Base-by-base conservation (phyloP, 2,888 invertebrate species). In the Perizoma flavofasciatum region DNA sequence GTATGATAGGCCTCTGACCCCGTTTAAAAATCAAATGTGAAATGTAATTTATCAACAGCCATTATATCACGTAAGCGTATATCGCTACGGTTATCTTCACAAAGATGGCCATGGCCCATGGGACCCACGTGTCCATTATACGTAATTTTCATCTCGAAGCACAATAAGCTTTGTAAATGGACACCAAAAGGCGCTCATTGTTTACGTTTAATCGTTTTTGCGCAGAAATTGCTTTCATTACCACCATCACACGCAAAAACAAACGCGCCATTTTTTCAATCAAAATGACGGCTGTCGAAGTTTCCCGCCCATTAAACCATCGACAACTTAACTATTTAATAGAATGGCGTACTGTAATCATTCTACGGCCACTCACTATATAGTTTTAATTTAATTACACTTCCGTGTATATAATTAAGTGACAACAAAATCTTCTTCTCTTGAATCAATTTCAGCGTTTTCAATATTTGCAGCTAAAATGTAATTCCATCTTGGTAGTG, bases 401-500 rank as follows among this genome's bases (percentile, higher is more conserved):
- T 22, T 22, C 3, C 22, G 22, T 22, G 22, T 22, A 22, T 3
- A 1, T 22, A 22, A 22, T 22, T 22, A 22, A 22, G 3, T 22
- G 1, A 3, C 3, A 22, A 22, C 22, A 22, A 22, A 46, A 46
- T 11, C 6, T 10, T 40, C 32, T 6, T 34, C 34, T 41, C 9
- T 22, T 34, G 46, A 33, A 48, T 48, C 10, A 41, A 32, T 41
- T 50, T 47, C 35, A 59, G 49, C 43, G 47, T 53, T 53, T 33
- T n/a, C 57, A 55, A 53, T 43, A 53, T 55, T 55, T 43, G 53
- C 53, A 51, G 49, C 55, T 59, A 59, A 64, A 69, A 70, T 72
- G 67, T 68, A 75, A 71, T 72, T 75, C 61, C 67, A 72, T 72
- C 70, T 70, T 61, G 67, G 70, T 68, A 68, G 69, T 67, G 55